A percentile compares a stretch with the other conserved stretches of the same genome.
Evolutionary conservation across 2,113 vertebrate species (phyloP).

Genomic region (Semicossyphus pulcher): DNA sequence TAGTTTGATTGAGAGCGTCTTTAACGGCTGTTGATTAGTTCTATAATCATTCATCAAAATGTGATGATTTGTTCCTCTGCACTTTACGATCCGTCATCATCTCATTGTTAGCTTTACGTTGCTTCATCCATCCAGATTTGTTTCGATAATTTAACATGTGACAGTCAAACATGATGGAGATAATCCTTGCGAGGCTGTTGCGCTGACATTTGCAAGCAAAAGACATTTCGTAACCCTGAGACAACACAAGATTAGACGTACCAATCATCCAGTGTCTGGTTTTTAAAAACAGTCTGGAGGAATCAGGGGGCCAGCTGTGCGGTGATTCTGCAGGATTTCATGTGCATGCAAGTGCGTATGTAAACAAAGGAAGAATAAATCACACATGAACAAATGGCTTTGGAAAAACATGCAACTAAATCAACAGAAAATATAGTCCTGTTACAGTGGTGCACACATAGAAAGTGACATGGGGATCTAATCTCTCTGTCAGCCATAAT

Average conservation of each 20-base stretch:
- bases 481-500: background rate
- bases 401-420: background rate
- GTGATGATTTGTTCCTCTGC: conserved; percentile 1
- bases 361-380: background rate
- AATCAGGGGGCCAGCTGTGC: conserved; percentile 1
- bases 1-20: conserved; percentile 7
- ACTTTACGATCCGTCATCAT: background rate
- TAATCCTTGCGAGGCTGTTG: conserved; percentile 24
- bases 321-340: background rate
- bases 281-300: background rate
- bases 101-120: conserved; percentile 22
- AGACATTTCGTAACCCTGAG: conserved; percentile 11
- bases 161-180: conserved; percentile 28
- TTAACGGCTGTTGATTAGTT: conserved; percentile 47
- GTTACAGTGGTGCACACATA: background rate
- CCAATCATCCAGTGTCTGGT: conserved; percentile 14
- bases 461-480: background rate
- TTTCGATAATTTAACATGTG: conserved; percentile 21
- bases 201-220: conserved; percentile 6
- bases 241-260: conserved; percentile 11
- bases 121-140: conserved; percentile 20
- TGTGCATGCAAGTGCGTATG: background rate
- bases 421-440: background rate
- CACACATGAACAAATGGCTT: background rate
- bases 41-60: conserved; percentile 21